Evolutionary conservation across 2,113 vertebrate genomes (phyloP).

Genomic region (Accipiter virgatus): DNA sequence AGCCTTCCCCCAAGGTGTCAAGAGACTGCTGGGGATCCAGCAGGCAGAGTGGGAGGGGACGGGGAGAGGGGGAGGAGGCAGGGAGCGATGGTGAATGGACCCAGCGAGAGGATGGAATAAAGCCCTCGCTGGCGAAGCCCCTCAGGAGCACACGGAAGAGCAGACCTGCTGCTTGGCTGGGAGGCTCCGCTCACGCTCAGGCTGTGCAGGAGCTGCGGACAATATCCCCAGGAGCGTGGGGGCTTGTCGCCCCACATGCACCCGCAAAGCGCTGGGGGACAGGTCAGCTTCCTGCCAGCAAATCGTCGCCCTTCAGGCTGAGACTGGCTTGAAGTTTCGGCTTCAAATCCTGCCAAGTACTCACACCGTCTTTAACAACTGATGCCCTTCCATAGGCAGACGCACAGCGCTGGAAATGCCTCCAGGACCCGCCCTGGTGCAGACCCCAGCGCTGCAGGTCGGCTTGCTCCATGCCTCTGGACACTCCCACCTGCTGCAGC

Average conservation of each 20-base stretch:
- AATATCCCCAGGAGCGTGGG: not conserved
- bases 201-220: not conserved
- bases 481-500: not conserved
- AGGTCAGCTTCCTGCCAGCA: not conserved
- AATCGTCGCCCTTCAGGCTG: not conserved
- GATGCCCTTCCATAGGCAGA: not conserved
- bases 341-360: conserved; percentile 4
- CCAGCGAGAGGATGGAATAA: not conserved
- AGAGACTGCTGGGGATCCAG: conserved; percentile 47
- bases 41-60: conserved; percentile 48
- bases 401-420: not conserved
- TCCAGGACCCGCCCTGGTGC: not conserved
- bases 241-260: not conserved
- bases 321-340: not conserved
- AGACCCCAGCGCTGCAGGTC: not conserved
- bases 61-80: conserved; percentile 34
- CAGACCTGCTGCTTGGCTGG: not conserved
- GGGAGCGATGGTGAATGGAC: conserved; percentile 31
- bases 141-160: not conserved
- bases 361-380: not conserved
- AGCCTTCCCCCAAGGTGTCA: conserved; percentile 71
- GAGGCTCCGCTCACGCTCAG: not conserved
- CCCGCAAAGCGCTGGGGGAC: not conserved
- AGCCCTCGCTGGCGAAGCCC: not conserved
- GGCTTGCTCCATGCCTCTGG: accelerated